Conservation (phyloP, 2,888 invertebrate species). For the Macrosiphum euphorbiae region DNA sequence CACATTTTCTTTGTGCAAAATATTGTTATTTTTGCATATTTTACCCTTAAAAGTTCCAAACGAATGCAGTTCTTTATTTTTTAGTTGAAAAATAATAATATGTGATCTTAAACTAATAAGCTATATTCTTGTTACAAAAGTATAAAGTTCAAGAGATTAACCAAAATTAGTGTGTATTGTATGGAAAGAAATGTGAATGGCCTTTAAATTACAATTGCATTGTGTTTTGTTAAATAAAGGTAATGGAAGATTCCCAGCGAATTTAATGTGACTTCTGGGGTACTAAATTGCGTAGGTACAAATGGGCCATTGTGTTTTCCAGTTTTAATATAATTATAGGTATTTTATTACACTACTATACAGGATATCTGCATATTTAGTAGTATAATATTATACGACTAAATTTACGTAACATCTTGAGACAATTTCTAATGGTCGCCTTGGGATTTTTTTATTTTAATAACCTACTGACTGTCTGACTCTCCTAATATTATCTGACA, state of each 20-base stretch:
- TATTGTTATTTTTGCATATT: not conserved
- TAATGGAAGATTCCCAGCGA: not conserved
- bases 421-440: not conserved
- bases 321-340: not conserved
- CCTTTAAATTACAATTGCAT: not conserved
- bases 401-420: not conserved
- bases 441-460: constrained; percentile 12
- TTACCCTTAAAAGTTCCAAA: not conserved
- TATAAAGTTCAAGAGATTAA: not conserved
- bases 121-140: not conserved
- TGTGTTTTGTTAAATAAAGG: not conserved
- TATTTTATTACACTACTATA: not conserved
- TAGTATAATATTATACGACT: not conserved
- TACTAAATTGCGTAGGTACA: not conserved
- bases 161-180: constrained; percentile 14
- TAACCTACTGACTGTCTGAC: not conserved
- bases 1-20: not conserved
- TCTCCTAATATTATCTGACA: not conserved
- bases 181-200: not conserved
- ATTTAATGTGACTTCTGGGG: not conserved
- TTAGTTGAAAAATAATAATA: not conserved
- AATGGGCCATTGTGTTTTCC: not conserved
- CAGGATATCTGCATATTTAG: not conserved
- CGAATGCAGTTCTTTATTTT: not conserved
- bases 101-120: not conserved